Base-by-base conservation (phyloP, 2,888 invertebrate genomes). In the Drosophila longiperda region DNA sequence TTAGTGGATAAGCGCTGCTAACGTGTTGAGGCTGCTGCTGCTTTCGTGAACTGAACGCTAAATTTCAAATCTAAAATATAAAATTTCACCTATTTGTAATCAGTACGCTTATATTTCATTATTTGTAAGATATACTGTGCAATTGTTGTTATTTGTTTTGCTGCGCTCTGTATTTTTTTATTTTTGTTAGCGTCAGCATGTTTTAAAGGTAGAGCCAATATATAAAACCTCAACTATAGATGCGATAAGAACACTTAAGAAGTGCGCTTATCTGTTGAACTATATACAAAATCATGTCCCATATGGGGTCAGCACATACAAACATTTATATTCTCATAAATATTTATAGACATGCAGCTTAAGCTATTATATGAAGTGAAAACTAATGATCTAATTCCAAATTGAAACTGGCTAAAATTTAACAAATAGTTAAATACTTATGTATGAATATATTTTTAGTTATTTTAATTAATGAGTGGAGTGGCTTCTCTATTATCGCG, bases 61-160 rank as follows among this genome's bases (percentile, higher is more conserved):
- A 69, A 80, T 61, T 48, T 55, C 54, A 73, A 77, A 68, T 74
- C 72, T 60, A 83, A 89, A 80, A 70, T 80, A 89, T 66, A 87
- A 74, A 69, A 72, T 72, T 72, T 61, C 54, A 81, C 70, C 78
- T 75, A 77, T 66, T 85, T 77, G 88, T 90, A 85, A 90, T 85
- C 88, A 87, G 79, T 66, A 49, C 26, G 77, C 65, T 66, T 81
- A 60, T 78, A 81, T 81, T 87, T 83, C 72, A 75, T 87, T 87
- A 71, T 72, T 68, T 65, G 15, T 67, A 65, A 75, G 71, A 80
- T 75, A 75, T 80, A 63, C 65, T 52, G 42, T 42, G 20, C 33
- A 26, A 50, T 70, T 60, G 60, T 70, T 61, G 62, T 17, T 40
- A 38, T 58, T 54, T 50, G 23, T 55, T 82, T 75, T 38, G 85